A percentile compares a stretch with the other conserved stretches of the same genome.
Conservation (phyloP, 2,888 invertebrate genomes). For the Cataglyphis albicans region DNA sequence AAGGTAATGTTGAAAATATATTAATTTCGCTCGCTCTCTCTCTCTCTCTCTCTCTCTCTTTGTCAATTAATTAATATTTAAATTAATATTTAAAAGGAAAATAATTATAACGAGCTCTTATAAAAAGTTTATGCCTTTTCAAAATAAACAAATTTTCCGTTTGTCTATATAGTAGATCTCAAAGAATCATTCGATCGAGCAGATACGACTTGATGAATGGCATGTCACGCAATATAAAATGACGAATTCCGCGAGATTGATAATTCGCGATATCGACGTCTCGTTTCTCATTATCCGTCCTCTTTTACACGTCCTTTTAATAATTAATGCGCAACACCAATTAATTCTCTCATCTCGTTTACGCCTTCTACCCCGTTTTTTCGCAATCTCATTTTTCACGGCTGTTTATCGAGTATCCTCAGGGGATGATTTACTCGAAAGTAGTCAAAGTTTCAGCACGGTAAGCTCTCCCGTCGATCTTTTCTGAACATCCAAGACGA, state of each 20-base stretch:
- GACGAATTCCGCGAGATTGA: constrained; percentile 49
- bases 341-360: constrained; percentile 30
- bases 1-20: background rate
- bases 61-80: background rate
- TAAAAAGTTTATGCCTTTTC: background rate
- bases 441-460: constrained; percentile 29
- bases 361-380: background rate
- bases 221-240: constrained; percentile 37
- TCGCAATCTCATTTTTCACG: constrained; percentile 40
- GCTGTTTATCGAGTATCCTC: constrained; percentile 39
- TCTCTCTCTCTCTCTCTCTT: background rate
- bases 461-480: constrained; percentile 35
- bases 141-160: constrained; percentile 11
- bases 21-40: background rate
- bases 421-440: constrained; percentile 13
- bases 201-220: constrained; percentile 43
- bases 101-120: background rate
- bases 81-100: background rate
- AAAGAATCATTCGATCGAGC: background rate
- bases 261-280: constrained; percentile 58
- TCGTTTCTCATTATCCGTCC: constrained; percentile 40
- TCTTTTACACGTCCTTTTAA: background rate
- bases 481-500: constrained; percentile 35
- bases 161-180: background rate
- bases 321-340: constrained; percentile 31